phyloP scores from a whole-genome alignment of 2,797 vertebrate genomes.

The Halcyon chelicuti region DNA sequence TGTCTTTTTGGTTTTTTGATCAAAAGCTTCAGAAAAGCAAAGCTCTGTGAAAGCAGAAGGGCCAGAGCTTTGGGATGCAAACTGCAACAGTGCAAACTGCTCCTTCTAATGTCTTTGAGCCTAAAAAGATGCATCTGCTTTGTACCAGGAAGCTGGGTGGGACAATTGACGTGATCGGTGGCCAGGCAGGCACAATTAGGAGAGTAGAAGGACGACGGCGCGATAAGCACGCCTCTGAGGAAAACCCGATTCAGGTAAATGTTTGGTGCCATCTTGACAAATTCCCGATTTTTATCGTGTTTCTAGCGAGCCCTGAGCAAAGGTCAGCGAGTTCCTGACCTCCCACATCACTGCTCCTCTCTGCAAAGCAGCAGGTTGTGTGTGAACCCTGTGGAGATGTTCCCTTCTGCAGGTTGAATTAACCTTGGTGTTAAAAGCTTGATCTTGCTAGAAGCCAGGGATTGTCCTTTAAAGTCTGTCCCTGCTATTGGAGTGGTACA shows the following conservation, averaged over 20 bases:
- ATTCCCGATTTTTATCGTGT: not conserved
- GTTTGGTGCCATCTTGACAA: not conserved
- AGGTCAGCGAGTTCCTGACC: not conserved
- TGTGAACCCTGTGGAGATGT: fast-evolving
- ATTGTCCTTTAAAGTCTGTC: not conserved
- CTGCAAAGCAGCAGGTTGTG: not conserved
- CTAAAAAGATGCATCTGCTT: constrained; percentile 11
- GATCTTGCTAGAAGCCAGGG: not conserved
- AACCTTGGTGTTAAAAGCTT: not conserved
- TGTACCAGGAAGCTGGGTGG: constrained; percentile 77
- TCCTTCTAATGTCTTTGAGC: not conserved
- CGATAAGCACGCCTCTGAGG: constrained; percentile 76
- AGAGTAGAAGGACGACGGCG: constrained; percentile 78
- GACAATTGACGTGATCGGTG: constrained; percentile 78
- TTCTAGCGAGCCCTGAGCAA: not conserved
- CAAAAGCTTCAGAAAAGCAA: not conserved
- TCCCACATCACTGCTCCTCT: not conserved
- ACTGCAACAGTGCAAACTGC: not conserved
- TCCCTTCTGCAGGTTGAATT: not conserved
- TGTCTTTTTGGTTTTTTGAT: not conserved
- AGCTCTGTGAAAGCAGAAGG: not conserved
- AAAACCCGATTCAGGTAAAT: constrained; percentile 78
- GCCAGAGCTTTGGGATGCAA: not conserved
- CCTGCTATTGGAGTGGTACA: not conserved
- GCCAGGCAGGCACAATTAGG: constrained; percentile 77